These are phyloP conservation scores for Micromys minutus DNA, from an alignment of 2,113 vertebrate genomes.

Conservation along the genomic window DNA sequence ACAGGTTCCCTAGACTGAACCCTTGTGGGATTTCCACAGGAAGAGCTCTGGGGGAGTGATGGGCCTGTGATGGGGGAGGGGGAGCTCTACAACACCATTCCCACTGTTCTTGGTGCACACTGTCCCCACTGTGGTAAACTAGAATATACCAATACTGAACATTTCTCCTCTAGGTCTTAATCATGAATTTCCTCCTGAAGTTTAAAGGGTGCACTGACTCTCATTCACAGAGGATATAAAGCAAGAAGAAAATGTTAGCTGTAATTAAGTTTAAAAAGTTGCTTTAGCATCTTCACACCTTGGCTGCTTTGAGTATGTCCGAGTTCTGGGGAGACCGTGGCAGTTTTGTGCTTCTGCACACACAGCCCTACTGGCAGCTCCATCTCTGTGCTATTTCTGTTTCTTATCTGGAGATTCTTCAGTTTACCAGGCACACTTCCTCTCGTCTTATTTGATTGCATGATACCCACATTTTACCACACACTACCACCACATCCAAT, in stretches of 20 bases:
- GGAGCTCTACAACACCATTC: background rate
- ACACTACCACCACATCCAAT: constrained; percentile 12
- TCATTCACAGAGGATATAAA: constrained; percentile 33
- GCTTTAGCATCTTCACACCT: constrained; percentile 54
- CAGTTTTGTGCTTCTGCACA: constrained; percentile 39
- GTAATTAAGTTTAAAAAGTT: constrained; percentile 59
- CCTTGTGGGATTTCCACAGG: constrained; percentile 26
- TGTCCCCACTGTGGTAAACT: background rate
- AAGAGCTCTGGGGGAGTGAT: background rate
- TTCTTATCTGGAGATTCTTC: constrained; percentile 58
- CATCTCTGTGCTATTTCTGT: constrained; percentile 30
- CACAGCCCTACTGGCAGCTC: background rate
- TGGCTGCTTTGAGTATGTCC: background rate
- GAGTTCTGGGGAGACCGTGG: constrained; percentile 44
- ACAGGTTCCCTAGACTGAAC: constrained; percentile 14
- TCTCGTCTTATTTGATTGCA: constrained; percentile 31
- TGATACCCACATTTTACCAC: constrained; percentile 21
- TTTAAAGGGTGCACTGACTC: constrained; percentile 36
- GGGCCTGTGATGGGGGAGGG: background rate
- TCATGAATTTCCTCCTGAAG: constrained; percentile 25
- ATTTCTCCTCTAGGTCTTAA: constrained; percentile 48
- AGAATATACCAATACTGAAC: background rate
- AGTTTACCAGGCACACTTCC: constrained; percentile 53
- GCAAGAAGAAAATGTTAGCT: constrained; percentile 26
- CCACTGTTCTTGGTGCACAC: background rate